Evolutionary conservation across 2,113 vertebrate species (phyloP), one percentile per base, ranked within the genome.

Genomic region (Pipra filicauda): DNA sequence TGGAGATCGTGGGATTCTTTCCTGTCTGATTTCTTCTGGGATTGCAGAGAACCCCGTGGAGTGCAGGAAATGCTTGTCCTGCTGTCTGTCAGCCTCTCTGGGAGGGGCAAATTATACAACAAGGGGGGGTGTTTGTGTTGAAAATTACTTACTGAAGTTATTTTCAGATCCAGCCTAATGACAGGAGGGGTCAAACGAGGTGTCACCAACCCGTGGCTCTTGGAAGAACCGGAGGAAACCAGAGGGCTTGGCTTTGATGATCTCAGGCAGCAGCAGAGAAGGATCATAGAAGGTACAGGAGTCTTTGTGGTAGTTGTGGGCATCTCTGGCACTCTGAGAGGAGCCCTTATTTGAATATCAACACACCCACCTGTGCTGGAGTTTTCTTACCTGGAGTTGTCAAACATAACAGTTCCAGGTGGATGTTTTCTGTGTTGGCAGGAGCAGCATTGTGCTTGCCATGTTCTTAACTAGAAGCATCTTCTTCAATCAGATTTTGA

Each of bases 151-250:
- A 43, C 75, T 73, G n/a, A 33, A 24, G 11, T 81, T 90, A 9
- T 95, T 91, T 96, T 39, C 95, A 99, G 99, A 81, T 99, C 99
- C 6, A 98, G 97, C 72, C 95, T 99, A 74, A 99, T 99, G 98
- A 91, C 97, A 0, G 98, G 98, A 87, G 98, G 98, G 17, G 83
- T 89, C 55, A 97, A 95, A 72, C 97, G 84, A 76, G 95, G 93
- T 3, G 28, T 95, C 11, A 94, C 64, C 78, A 99, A 99, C 96
- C 99, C 99, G 2, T 99, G 99, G 99, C 98, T 99, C 89, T 58
- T 99, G 51, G 98, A 99, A 15, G 99, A 99, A 91, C 80, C 99
- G 0, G 99, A 99, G 85, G 99, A 99, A 96, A 99, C 98, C 70
- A 97, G 96, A 94, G 99, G 98, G 26, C 97, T 99, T 23, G 97